Evolutionary conservation across 2,888 invertebrate species (phyloP).

Genomic region (Cataglyphis rosenhaueri): DNA sequence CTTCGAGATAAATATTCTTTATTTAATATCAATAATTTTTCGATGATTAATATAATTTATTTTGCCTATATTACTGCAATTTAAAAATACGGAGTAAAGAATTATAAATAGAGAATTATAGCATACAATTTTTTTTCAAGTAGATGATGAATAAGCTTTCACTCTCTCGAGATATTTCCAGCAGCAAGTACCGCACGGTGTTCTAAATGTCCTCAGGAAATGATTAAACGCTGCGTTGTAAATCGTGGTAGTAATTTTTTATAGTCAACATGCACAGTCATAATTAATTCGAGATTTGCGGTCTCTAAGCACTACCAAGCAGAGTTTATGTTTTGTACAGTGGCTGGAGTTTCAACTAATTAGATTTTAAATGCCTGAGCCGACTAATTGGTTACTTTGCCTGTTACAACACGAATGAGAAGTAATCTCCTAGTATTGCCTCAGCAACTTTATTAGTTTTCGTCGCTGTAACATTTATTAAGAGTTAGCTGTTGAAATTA

Average conservation of each 20-base stretch:
- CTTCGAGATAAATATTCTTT: background rate
- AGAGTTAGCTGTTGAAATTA: constrained; percentile 37
- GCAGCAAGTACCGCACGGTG: background rate
- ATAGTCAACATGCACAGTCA: constrained; percentile 37
- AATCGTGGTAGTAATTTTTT: constrained; percentile 54
- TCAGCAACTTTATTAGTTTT: constrained; percentile 48
- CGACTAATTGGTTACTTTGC: constrained; percentile 65
- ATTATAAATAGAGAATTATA: constrained; percentile 5
- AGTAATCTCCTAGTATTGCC: constrained; percentile 52
- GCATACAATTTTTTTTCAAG: constrained; percentile 24
- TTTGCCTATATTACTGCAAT: background rate
- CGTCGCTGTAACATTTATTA: constrained; percentile 57
- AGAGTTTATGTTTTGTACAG: constrained; percentile 58
- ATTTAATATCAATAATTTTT: background rate
- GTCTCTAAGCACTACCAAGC: constrained; percentile 51
- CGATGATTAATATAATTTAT: background rate
- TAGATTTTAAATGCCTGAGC: constrained; percentile 64
- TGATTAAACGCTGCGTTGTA: constrained; percentile 42
- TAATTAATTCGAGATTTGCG: constrained; percentile 64
- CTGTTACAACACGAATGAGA: constrained; percentile 34
- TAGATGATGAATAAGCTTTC: constrained; percentile 8
- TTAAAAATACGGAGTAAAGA: background rate
- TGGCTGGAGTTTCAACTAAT: constrained; percentile 65
- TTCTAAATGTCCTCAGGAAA: constrained; percentile 41
- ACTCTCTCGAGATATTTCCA: constrained; percentile 15